Conservation (phyloP, 2,797 vertebrate species). For the Nyctalus aviator region DNA sequence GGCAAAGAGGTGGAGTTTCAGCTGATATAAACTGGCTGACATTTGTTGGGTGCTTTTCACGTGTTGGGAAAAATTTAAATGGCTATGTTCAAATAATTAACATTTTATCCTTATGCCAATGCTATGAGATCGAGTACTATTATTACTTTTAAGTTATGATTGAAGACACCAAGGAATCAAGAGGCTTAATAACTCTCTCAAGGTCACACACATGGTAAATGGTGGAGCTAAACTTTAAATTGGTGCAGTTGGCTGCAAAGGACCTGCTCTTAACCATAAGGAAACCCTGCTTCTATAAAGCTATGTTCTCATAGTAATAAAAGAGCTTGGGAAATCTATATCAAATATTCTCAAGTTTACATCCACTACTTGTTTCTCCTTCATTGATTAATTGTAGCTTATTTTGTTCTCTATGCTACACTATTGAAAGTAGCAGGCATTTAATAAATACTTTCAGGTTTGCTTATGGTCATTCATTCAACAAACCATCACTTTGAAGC, state of each 20-base stretch:
- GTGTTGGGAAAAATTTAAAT: slow-evolving; percentile 60
- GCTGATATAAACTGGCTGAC: slow-evolving; percentile 19
- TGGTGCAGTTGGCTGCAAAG: neutral
- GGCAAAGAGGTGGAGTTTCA: slow-evolving; percentile 26
- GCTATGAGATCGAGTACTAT: neutral
- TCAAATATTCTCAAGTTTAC: neutral
- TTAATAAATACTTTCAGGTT: neutral
- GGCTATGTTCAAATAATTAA: slow-evolving; percentile 6
- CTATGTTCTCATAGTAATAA: neutral
- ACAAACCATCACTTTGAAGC: neutral
- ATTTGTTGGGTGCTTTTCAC: slow-evolving; percentile 53
- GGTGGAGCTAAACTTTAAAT: neutral
- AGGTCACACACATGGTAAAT: neutral
- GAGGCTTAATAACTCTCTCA: neutral
- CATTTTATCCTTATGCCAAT: neutral
- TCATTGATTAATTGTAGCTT: neutral
- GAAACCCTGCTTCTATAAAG: neutral
- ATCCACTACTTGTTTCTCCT: neutral
- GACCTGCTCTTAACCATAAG: neutral
- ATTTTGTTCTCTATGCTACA: neutral
- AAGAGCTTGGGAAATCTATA: neutral
- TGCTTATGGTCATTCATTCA: neutral
- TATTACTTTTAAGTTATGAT: slow-evolving; percentile 7
- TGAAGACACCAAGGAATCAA: slow-evolving; percentile 1
- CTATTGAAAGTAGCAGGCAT: neutral